Percentiles rank a stretch among this genome's conserved stretches.
Evolutionary conservation across 2,888 invertebrate species (phyloP).

Genomic region (Agapostemon virescens): DNA sequence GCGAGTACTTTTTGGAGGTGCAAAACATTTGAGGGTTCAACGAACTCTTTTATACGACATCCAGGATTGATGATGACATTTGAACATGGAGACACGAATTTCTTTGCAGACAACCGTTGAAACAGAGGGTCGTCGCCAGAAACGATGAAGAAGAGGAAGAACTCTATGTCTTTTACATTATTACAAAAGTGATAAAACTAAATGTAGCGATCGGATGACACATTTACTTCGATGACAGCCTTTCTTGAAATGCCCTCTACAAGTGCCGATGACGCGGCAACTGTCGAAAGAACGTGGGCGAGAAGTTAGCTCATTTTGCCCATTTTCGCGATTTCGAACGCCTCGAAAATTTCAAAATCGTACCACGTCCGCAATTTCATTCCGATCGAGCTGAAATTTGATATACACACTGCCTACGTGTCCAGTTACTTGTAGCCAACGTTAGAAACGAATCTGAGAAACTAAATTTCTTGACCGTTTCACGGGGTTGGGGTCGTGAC

Average conservation of each 20-base stretch:
- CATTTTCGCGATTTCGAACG: too few species aligned
- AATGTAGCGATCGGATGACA: conserved; percentile 23
- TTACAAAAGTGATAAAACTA: conserved; percentile 2
- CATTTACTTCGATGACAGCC: conserved; percentile 28
- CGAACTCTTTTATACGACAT: background rate
- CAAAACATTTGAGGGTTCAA: background rate
- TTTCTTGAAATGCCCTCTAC: background rate
- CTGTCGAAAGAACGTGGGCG: conserved; percentile 20
- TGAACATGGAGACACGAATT: background rate
- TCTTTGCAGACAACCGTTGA: background rate
- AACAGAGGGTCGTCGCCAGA: background rate
- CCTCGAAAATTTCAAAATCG: too few species aligned
- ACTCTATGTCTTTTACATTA: background rate
- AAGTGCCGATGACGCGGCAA: conserved; percentile 16
- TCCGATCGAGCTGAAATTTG: too few species aligned
- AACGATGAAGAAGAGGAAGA: background rate
- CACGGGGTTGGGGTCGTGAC: too few species aligned
- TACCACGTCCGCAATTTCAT: too few species aligned
- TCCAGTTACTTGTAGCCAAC: too few species aligned
- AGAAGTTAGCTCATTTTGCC: background rate
- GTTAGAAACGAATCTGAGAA: too few species aligned
- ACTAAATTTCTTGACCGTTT: too few species aligned
- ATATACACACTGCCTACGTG: too few species aligned
- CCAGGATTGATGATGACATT: background rate
- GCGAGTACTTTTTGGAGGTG: background rate